These are phyloP conservation scores for Allacma fusca DNA, from an alignment of 2,888 invertebrate genomes.

Conservation along the genomic window DNA sequence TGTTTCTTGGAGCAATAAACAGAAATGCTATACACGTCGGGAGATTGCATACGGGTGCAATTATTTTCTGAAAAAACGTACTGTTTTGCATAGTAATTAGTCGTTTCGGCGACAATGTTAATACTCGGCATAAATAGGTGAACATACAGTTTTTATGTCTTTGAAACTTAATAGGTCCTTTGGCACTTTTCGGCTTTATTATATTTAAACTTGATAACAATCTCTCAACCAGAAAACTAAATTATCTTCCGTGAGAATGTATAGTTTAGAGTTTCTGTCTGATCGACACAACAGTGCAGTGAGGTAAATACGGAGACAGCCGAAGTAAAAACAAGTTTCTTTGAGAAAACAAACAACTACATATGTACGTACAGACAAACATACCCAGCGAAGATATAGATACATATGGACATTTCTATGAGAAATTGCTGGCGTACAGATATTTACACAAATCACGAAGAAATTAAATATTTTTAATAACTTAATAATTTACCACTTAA, in stretches of 20 bases:
- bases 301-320: too few relatives aligned
- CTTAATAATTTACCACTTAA: conserved; percentile 3
- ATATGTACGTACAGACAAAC: too few relatives aligned
- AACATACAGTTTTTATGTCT: background rate
- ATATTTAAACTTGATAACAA: conserved; percentile 4
- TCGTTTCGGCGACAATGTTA: background rate
- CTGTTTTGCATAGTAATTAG: background rate
- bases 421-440: background rate
- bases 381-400: too few relatives aligned
- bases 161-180: background rate
- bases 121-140: background rate
- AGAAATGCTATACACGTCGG: background rate
- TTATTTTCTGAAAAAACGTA: background rate
- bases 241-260: background rate
- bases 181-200: background rate
- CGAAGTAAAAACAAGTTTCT: too few relatives aligned
- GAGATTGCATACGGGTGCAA: background rate
- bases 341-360: too few relatives aligned
- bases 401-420: too few relatives aligned
- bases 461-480: conserved; percentile 8
- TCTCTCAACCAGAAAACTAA: background rate
- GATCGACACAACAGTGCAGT: too few relatives aligned
- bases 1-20: conserved; percentile 1
- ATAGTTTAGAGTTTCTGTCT: background rate
- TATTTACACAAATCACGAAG: background rate